Evolutionary conservation across 2,888 invertebrate genomes (phyloP).

Genomic region (Chymomyza amoena): DNA sequence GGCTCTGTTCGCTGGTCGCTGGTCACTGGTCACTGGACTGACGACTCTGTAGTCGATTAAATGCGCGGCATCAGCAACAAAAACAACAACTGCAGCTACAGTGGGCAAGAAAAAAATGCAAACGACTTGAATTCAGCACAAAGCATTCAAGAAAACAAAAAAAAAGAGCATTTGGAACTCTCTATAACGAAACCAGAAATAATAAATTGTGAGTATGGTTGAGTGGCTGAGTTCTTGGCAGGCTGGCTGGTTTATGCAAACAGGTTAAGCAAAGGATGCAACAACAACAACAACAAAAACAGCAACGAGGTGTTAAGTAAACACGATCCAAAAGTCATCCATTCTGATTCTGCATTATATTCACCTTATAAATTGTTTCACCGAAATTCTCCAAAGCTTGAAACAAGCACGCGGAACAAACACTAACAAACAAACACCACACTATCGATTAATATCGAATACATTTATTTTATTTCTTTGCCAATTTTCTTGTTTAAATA

Average conservation of each 20-base stretch:
- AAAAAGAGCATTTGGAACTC: constrained; percentile 2
- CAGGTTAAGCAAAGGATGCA: constrained; percentile 45
- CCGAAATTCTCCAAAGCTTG: constrained; percentile 16
- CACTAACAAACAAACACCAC: constrained; percentile 11
- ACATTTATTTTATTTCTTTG: not conserved
- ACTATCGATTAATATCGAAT: not conserved
- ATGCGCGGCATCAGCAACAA: not conserved
- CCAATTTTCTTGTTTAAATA: not conserved
- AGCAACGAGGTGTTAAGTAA: not conserved
- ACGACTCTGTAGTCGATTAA: not conserved
- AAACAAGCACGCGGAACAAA: constrained; percentile 14
- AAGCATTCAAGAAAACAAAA: not conserved
- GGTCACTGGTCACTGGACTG: not conserved
- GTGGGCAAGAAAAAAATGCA: constrained; percentile 34
- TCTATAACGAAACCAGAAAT: constrained; percentile 30
- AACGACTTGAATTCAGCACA: constrained; percentile 34
- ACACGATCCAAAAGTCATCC: constrained; percentile 11
- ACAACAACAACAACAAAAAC: not conserved
- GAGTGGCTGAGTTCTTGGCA: not conserved
- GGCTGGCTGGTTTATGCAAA: constrained; percentile 37
- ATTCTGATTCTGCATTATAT: not conserved
- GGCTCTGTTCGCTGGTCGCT: not conserved
- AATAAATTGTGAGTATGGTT: not conserved
- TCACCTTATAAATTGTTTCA: constrained; percentile 32
- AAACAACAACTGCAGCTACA: constrained; percentile 3